Conservation (phyloP, 2,797 vertebrate species). For the Bucorvus abyssinicus region DNA sequence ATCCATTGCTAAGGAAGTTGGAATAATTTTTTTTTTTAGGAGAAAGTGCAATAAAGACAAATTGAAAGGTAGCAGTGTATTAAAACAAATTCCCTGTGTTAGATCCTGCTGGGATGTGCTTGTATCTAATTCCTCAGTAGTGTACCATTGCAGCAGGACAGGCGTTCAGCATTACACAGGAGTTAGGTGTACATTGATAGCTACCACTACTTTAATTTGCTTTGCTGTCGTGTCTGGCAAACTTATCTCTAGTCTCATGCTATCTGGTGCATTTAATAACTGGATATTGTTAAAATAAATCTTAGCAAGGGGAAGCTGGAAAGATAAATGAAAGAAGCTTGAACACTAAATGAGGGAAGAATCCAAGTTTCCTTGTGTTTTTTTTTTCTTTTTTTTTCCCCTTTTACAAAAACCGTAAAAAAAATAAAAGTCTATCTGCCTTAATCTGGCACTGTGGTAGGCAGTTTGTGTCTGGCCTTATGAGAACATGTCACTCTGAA, state of each 20-base stretch:
- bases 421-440: background rate
- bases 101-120: background rate
- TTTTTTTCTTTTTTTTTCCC: accelerated
- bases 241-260: conserved; percentile 6
- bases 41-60: background rate
- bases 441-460: background rate
- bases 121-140: background rate
- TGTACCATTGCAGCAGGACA: background rate
- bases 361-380: background rate
- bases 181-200: background rate
- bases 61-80: background rate
- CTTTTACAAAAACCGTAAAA: background rate
- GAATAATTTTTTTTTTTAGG: background rate
- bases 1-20: background rate
- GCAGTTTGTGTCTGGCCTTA: background rate
- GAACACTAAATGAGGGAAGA: background rate
- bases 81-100: background rate
- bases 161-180: background rate
- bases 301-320: background rate
- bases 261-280: conserved; percentile 48
- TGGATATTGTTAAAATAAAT: conserved; percentile 42
- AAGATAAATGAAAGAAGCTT: background rate
- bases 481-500: background rate
- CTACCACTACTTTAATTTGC: conserved; percentile 48
- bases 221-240: conserved; percentile 37